A percentile compares a stretch with the other conserved stretches of the same genome.
Evolutionary conservation across 2,797 vertebrate genomes (phyloP).

Genomic region (Botia almorhae): DNA sequence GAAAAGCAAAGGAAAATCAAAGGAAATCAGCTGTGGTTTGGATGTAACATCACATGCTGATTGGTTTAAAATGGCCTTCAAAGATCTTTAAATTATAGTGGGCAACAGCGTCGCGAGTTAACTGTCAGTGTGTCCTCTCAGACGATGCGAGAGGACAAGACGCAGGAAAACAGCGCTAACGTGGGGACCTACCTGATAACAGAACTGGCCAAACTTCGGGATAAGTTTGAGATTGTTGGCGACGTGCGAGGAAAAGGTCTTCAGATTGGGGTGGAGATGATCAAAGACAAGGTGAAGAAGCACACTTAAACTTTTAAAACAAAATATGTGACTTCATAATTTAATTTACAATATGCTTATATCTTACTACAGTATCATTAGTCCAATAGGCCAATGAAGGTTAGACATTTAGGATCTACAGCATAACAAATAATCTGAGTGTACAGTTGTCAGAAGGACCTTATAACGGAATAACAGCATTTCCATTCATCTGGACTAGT

Average conservation of each 20-base stretch:
- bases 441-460: no score
- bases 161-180: conserved; percentile 80
- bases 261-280: conserved; percentile 93
- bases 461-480: not conserved
- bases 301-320: no score
- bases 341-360: not conserved
- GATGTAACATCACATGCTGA: no score
- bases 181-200: conserved; percentile 87
- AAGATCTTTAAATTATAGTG: no score
- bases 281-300: conserved; percentile 86
- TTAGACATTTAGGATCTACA: no score
- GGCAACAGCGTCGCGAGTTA: not conserved
- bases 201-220: conserved; percentile 86
- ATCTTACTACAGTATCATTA: not conserved
- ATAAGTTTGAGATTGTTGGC: conserved; percentile 88
- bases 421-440: no score
- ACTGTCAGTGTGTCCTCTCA: conserved; percentile 60
- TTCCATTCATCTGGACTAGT: conserved; percentile 26
- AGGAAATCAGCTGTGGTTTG: no score
- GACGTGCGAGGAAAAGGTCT: conserved; percentile 96
- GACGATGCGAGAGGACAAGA: conserved; percentile 85
- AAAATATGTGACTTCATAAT: no score
- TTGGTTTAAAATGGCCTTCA: no score
- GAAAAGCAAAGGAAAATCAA: no score
- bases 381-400: not conserved